Base-by-base conservation (phyloP, 2,888 invertebrate genomes). In the Drosophila leonis region DNA sequence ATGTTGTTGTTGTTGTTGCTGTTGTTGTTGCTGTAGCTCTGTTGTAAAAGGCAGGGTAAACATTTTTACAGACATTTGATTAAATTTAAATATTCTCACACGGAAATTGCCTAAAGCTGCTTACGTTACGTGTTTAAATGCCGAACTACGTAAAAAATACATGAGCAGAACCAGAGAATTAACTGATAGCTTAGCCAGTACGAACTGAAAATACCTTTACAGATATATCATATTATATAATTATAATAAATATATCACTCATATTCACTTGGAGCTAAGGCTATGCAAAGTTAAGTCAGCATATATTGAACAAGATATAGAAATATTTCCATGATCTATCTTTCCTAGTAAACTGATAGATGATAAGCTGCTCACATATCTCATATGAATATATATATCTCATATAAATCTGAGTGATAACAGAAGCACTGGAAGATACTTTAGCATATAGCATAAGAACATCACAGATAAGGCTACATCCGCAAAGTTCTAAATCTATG, bases 31-130 rank as follows among this genome's bases (percentile, higher is more conserved):
- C 8, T 46, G 46, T 9, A 9, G n/a, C 9, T 69, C 54, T 67
- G 65, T 72, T 74, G 69, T 72, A 80, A 71, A 67, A 78, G 80
- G 80, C 73, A 80, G 73, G 73, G 76, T 73, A 70, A 83, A 86
- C 87, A 86, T 86, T 86, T 88, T 85, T 85, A 85, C 88, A 81
- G 81, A 83, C 81, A 88, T 84, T 86, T 86, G 86, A 88, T 86
- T 84, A 86, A 86, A 86, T 88, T 86, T 88, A 86, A 88, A 86
- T 88, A 86, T 88, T 69, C 83, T 78, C 78, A 83, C 82, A 82
- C 71, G 77, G 63, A 88, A 79, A 83, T 77, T 81, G 85, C 70
- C 81, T n/a, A 82, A 82, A 66, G 69, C 76, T 67, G 60, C 56
- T 60, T 35, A 54, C 65, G 72, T 68, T 69, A 54, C 54, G 54